Evolutionary conservation across 2,797 vertebrate species (phyloP).

Genomic region (Gobionotothen gibberifrons): DNA sequence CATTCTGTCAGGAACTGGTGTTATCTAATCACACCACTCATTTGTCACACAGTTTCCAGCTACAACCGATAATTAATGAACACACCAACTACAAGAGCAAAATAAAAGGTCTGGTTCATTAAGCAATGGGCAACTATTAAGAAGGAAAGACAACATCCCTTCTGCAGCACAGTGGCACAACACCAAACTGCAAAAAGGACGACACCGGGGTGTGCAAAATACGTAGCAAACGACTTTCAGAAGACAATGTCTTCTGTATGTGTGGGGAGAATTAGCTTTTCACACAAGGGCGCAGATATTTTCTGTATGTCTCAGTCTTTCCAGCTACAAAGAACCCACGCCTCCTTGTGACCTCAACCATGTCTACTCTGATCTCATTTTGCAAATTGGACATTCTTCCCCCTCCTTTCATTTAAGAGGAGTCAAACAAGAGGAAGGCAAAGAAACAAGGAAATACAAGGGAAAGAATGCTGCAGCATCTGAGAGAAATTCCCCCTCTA

Average conservation of each 20-base stretch:
- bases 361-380: constrained; percentile 63
- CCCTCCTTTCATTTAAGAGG: constrained; percentile 23
- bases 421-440: constrained; percentile 35
- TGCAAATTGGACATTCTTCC: constrained; percentile 54
- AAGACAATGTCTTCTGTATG: constrained; percentile 43
- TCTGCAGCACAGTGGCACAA: constrained; percentile 10
- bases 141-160: constrained; percentile 10
- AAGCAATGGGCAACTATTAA: constrained; percentile 39
- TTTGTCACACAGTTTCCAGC: constrained; percentile 67
- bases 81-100: constrained; percentile 67
- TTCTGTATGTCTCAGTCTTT: constrained; percentile 56
- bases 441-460: constrained; percentile 5
- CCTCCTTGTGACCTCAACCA: constrained; percentile 49
- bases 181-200: not conserved
- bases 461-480: constrained; percentile 42
- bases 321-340: constrained; percentile 45
- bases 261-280: constrained; percentile 53
- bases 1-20: constrained; percentile 59
- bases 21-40: constrained; percentile 76
- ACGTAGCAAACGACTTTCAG: constrained; percentile 37
- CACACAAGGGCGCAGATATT: constrained; percentile 50
- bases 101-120: constrained; percentile 65
- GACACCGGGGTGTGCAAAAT: constrained; percentile 40
- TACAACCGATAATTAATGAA: constrained; percentile 69
- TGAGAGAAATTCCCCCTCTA: constrained; percentile 41